Base-by-base conservation (phyloP, 2,888 invertebrate genomes). In the Carpatolechia fugitivella region DNA sequence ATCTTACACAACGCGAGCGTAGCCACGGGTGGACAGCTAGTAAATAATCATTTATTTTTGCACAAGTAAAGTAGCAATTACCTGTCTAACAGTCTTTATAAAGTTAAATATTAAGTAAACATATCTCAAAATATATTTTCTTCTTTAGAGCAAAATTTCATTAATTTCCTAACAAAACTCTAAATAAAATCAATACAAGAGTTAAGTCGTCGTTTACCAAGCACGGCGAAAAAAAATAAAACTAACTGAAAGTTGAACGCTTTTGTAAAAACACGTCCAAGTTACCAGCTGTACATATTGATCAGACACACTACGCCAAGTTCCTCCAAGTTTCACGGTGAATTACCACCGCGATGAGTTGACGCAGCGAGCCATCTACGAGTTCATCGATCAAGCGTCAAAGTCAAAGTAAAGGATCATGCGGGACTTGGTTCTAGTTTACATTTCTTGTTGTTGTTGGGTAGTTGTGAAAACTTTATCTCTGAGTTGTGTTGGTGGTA, bases 311-410 rank as follows among this genome's bases (percentile, higher is more conserved):
- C 13, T 29, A 44, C n/a, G 1, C 44, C 29, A 44, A 44, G 44
- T 44, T 20, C 29, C 29, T 49, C 10, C 16, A 49, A 49, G 49
- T 49, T 47, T 35, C 20, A 49, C 49, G 49, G 49, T 16, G n/a
- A 49, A 49, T 49, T 35, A 20, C 49, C 20, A 49, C 18, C 18
- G 35, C n/a, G 35, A n/a, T 35, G 49, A 20, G 49, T 35, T 18
- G 49, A 49, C 33, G 49, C 49, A 49, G 11, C 33, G 20, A 49
- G 35, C 49, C 44, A 20, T 44, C 20, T 29, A 4, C 29, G 29
- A 44, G 44, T 44, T 44, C 44, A 44, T 44, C 44, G 20, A 44
- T 44, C 44, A 44, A 13, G n/a, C 44, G 44, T 44, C 44, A 24
- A 24, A 24, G 24, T 14, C 14, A 13, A 44, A 29, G 29, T 29